A percentile compares a stretch with the other conserved stretches of the same genome.
Conservation (phyloP, 2,888 invertebrate genomes). For the Sphaerolaimus hirsutus region DNA sequence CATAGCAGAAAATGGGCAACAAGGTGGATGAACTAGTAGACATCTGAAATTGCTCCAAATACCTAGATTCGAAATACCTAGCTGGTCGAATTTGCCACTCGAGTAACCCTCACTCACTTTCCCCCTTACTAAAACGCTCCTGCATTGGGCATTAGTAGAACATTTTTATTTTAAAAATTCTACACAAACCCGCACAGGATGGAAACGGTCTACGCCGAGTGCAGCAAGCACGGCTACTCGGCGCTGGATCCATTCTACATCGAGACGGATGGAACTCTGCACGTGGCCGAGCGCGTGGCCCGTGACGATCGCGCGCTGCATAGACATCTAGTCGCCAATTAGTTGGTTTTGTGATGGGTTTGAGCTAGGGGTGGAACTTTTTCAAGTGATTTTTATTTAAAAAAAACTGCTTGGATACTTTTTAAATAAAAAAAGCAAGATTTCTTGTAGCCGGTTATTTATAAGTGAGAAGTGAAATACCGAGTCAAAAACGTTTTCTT, state of each 20-base stretch:
- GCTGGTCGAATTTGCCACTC: no score
- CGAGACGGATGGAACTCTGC: constrained; percentile 45
- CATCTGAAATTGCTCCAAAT: no score
- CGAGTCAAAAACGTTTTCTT: no score
- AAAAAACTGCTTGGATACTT: background rate
- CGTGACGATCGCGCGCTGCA: constrained; percentile 35
- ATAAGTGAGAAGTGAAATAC: no score
- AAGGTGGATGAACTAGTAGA: no score
- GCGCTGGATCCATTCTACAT: constrained; percentile 63
- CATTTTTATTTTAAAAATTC: background rate
- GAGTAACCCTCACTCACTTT: no score
- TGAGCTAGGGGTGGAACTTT: background rate
- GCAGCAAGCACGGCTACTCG: constrained; percentile 56
- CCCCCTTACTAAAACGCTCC: no score
- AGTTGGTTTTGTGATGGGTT: constrained; percentile 34
- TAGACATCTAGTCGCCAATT: constrained; percentile 60
- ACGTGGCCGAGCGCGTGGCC: background rate
- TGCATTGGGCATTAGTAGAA: no score
- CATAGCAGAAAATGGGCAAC: no score
- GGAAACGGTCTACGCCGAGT: constrained; percentile 59
- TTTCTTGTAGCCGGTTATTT: background rate
- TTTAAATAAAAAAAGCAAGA: background rate
- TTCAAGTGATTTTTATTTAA: background rate
- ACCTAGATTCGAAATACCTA: no score
- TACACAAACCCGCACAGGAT: constrained; percentile 38